phyloP scores from a whole-genome alignment of 2,888 invertebrate species.

The Ernsta delagoae region DNA sequence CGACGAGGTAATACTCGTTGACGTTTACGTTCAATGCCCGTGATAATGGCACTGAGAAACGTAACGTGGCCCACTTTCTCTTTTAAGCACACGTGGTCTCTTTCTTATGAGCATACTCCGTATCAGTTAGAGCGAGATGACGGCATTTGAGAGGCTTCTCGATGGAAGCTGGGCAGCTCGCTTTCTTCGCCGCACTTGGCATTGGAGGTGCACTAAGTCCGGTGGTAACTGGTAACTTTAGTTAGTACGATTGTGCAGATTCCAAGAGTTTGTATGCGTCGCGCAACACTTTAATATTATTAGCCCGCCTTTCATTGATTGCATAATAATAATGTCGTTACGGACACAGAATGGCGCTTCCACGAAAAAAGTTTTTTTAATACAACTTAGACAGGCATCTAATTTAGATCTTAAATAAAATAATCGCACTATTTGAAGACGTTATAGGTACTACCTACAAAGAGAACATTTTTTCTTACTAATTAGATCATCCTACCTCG shows the following conservation, averaged over 20 bases:
- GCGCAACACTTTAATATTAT: constrained; percentile 48
- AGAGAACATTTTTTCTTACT: too few relatives aligned
- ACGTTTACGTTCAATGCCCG: constrained; percentile 82
- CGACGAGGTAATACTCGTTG: constrained; percentile 64
- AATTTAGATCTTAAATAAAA: background rate
- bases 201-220: constrained; percentile 79
- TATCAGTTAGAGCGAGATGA: constrained; percentile 67
- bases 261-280: constrained; percentile 46
- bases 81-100: constrained; percentile 78
- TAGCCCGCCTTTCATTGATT: constrained; percentile 64
- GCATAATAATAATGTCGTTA: constrained; percentile 43
- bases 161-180: constrained; percentile 70
- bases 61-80: constrained; percentile 85
- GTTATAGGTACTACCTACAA: too few relatives aligned
- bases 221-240: constrained; percentile 85
- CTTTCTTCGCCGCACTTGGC: constrained; percentile 84
- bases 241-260: constrained; percentile 69
- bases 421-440: background rate
- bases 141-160: constrained; percentile 60
- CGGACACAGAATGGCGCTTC: background rate
- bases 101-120: constrained; percentile 57
- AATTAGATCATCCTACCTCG: too few relatives aligned
- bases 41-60: constrained; percentile 82
- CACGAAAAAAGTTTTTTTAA: background rate
- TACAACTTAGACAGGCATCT: too few relatives aligned